Base-by-base conservation (phyloP, 2,113 vertebrate species). In the Tricholaema leucomelas region DNA sequence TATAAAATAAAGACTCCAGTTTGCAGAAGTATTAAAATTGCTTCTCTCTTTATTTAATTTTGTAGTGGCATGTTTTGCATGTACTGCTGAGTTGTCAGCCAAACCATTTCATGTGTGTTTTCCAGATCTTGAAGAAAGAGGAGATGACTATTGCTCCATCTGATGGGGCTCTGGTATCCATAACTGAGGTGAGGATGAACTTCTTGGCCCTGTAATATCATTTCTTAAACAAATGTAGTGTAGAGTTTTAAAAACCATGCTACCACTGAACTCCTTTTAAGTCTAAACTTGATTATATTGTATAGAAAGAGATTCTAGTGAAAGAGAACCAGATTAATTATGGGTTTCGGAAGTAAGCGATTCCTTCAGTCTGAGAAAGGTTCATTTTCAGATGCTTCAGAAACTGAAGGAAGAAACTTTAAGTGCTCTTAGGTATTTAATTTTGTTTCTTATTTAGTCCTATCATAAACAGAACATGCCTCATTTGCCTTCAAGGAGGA, bases 41-140 rank as follows among this genome's bases (percentile, higher is more conserved):
- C 30, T 91, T 1, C 0, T 35, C 7, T 46, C n/a, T 87, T 76
- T 58, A 8, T 18, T 70, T 76, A 48, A 48, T 25, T 55, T 40
- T 3, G 1, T 48, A 38, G 21, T 35, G 56, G 15, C 28, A 30
- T 27, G 7, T 72, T 65, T 48, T 75, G 17, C n/a, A 25, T 9
- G 27, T 44, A 30, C n/a, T 44, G 27, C n/a, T 9, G 36, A 72
- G n/a, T 16, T 79, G 24, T 73, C 63, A 76, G 46, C 17, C 52
- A 85, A 85, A 48, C 58, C 30, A 33, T 87, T 76, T 90, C 27
- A 28, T 60, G 14, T 75, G 4, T 72, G 82, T 63, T 30, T 91
- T 90, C 91, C 93, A 98, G 98, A 75, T 98, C 73, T 77, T 96
- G 87, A 98, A 97, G 93, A 98, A 96, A 89, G 97, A 97, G 12